These are phyloP conservation scores for Laticauda colubrina DNA, from an alignment of 2,113 vertebrate species.

Conservation along the genomic window DNA sequence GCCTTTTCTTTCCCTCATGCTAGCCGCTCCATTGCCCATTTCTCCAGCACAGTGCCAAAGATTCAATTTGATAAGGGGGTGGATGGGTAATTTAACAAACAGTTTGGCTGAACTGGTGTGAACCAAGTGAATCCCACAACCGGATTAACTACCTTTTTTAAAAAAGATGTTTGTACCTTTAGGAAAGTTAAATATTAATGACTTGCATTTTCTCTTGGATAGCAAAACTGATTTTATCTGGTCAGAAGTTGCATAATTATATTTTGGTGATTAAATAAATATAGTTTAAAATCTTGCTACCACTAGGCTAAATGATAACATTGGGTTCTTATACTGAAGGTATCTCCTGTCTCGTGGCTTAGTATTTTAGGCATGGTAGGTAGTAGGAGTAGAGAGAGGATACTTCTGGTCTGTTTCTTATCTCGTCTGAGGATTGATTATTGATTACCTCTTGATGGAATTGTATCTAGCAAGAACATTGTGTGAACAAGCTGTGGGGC, in stretches of 20 bases:
- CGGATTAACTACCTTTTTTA: background rate
- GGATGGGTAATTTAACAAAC: too few species aligned
- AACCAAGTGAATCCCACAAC: too few species aligned
- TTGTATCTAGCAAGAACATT: background rate
- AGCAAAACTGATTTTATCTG: background rate
- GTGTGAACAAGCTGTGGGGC: background rate
- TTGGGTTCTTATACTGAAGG: background rate
- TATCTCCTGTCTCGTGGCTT: background rate
- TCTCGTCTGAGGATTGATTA: background rate
- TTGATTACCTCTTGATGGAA: background rate
- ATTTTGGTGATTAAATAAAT: background rate
- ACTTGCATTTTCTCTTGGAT: background rate
- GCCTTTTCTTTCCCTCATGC: too few species aligned
- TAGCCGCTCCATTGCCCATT: too few species aligned
- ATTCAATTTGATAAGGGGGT: too few species aligned
- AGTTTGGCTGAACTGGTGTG: too few species aligned
- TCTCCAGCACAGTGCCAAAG: too few species aligned
- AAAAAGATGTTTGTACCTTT: background rate
- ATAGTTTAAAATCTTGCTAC: background rate
- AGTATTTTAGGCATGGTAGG: background rate
- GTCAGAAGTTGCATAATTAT: background rate
- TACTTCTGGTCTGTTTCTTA: background rate
- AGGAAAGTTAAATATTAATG: background rate
- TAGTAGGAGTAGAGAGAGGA: background rate
- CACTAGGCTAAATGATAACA: background rate